Percentiles rank a stretch among this genome's conserved stretches.
Conservation (phyloP, 1,140 invertebrate species). For the Pseudachorutes palmiensis region DNA sequence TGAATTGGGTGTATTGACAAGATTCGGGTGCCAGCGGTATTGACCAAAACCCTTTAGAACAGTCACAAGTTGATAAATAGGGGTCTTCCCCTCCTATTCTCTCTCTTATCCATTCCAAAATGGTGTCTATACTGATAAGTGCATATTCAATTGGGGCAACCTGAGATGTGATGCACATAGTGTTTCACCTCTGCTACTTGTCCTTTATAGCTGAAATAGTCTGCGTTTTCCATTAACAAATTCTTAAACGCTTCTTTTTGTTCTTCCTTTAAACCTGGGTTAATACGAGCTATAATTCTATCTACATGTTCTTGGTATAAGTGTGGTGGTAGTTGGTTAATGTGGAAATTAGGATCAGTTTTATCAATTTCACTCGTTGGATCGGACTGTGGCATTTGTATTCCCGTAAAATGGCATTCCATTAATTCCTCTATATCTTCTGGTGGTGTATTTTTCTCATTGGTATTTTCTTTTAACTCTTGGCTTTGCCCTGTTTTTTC, state of each 20-base stretch:
- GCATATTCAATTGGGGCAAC: neutral
- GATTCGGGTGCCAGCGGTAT: neutral
- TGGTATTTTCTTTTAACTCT: too few species aligned
- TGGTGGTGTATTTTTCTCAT: too few species aligned
- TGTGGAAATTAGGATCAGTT: neutral
- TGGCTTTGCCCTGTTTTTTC: too few species aligned
- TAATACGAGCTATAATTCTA: neutral
- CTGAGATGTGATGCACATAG: neutral
- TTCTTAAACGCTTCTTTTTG: neutral
- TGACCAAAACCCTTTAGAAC: neutral
- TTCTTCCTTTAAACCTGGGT: neutral
- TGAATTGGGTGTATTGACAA: neutral
- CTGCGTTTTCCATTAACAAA: neutral
- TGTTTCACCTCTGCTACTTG: neutral
- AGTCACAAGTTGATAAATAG: neutral
- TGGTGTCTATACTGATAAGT: neutral
- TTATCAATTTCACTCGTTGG: too few species aligned
- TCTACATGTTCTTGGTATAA: neutral
- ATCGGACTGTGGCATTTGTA: too few species aligned
- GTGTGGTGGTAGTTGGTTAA: neutral
- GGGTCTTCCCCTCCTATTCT: too few species aligned
- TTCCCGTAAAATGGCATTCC: too few species aligned
- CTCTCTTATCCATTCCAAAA: neutral
- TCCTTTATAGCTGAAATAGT: neutral
- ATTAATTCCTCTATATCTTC: too few species aligned